A percentile compares a stretch with the other conserved stretches of the same genome.
These are phyloP conservation scores for Pasiphila rectangulata DNA, from an alignment of 2,888 invertebrate species.

Conservation along the genomic window DNA sequence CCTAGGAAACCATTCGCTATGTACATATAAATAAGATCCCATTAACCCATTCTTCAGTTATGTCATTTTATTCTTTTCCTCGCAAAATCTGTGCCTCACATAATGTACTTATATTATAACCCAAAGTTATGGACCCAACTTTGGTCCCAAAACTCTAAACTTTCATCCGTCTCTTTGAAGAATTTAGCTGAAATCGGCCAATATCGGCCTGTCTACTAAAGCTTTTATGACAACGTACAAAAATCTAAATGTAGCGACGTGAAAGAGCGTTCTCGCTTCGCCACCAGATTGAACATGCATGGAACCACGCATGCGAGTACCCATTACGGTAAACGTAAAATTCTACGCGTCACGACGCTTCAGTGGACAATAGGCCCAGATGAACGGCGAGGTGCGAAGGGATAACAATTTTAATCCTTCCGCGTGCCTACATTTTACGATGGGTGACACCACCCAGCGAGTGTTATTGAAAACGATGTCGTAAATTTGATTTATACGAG, in stretches of 20 bases:
- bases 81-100: no score
- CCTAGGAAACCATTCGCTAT: no score
- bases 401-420: slow-evolving; percentile 42
- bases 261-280: not conserved
- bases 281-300: slow-evolving; percentile 2
- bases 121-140: slow-evolving; percentile 16
- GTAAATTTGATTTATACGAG: slow-evolving; percentile 52
- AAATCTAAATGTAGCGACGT: slow-evolving; percentile 3
- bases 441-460: slow-evolving; percentile 37
- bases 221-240: not conserved
- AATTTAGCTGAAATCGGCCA: slow-evolving; percentile 19
- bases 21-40: no score
- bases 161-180: slow-evolving; percentile 17
- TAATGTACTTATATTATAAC: slow-evolving; percentile 8
- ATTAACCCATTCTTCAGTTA: no score
- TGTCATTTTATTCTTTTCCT: no score
- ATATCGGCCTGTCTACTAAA: slow-evolving; percentile 8
- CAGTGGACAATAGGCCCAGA: slow-evolving; percentile 16
- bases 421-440: slow-evolving; percentile 37
- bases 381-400: slow-evolving; percentile 31
- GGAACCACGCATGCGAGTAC: slow-evolving; percentile 9
- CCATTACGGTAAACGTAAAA: not conserved
- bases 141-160: slow-evolving; percentile 21
- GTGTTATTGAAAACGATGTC: slow-evolving; percentile 49
- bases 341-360: slow-evolving; percentile 1